A percentile compares a stretch with the other conserved stretches of the same genome.
Conservation (phyloP, 1,140 invertebrate genomes). For the Spodoptera frugiperda region DNA sequence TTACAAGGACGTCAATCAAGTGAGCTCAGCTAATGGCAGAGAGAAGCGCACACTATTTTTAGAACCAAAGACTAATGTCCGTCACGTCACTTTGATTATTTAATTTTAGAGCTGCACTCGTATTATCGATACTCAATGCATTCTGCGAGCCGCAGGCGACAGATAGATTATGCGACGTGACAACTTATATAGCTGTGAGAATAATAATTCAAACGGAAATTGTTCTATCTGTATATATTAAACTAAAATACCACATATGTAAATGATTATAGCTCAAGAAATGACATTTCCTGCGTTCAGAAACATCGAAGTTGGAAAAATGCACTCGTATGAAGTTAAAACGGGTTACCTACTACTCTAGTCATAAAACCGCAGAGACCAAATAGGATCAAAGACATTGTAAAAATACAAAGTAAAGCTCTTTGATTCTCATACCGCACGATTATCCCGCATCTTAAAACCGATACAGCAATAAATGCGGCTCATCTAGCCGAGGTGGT, state of each 20-base stretch:
- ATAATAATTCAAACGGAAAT: no score
- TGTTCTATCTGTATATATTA: no score
- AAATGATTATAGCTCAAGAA: no score
- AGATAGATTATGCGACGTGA: constrained; percentile 3
- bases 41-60: constrained; percentile 16
- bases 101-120: constrained; percentile 23
- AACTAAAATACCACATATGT: no score
- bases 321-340: no score
- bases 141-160: neutral
- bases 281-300: no score
- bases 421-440: neutral
- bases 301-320: no score
- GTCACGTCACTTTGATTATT: constrained; percentile 20
- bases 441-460: constrained; percentile 20
- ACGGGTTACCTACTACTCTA: no score
- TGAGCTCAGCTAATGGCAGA: neutral
- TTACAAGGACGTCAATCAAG: constrained; percentile 40
- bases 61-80: constrained; percentile 20
- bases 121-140: constrained; percentile 3
- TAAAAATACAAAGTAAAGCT: no score
- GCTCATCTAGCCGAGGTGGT: constrained; percentile 10
- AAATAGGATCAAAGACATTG: no score
- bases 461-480: constrained; percentile 7
- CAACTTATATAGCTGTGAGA: neutral
- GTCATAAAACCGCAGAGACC: no score